Percentiles rank a stretch among this genome's conserved stretches.
Conservation (phyloP, 2,888 invertebrate genomes). For the Meteorus cinctellus region DNA sequence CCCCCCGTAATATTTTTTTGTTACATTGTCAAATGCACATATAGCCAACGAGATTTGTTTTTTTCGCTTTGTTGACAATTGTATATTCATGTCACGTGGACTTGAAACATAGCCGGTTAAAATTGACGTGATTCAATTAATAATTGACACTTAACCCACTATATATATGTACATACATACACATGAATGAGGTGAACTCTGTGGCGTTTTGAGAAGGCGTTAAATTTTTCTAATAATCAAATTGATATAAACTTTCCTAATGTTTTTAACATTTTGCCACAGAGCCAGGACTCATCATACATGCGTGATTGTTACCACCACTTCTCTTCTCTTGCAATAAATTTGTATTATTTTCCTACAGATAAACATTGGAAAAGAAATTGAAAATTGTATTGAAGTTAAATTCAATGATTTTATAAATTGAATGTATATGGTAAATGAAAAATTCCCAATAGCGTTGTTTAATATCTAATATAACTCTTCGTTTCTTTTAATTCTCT, state of each 20-base stretch:
- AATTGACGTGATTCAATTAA: constrained; percentile 63
- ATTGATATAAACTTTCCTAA: constrained; percentile 61
- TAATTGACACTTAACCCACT: constrained; percentile 72
- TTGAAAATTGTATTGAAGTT: constrained; percentile 26
- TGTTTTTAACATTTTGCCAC: constrained; percentile 65
- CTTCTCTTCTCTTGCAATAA: constrained; percentile 42
- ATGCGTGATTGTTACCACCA: constrained; percentile 27
- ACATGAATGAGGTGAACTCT: constrained; percentile 48
- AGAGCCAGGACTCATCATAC: constrained; percentile 53
- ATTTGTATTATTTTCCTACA: constrained; percentile 46
- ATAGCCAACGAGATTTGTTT: background rate
- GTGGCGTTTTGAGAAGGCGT: constrained; percentile 62
- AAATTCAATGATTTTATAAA: constrained; percentile 6
- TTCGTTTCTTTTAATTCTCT: constrained; percentile 5
- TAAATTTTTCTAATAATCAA: constrained; percentile 58
- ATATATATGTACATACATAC: constrained; percentile 64
- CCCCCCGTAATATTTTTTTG: too few relatives aligned
- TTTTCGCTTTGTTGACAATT: constrained; percentile 1
- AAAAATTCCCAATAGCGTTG: constrained; percentile 49
- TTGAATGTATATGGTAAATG: constrained; percentile 44
- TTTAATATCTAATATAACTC: constrained; percentile 46
- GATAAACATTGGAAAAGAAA: constrained; percentile 14
- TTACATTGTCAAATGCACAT: background rate
- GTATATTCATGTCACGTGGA: constrained; percentile 36
- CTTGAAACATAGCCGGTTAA: constrained; percentile 21